These are phyloP conservation scores for Zaprionus vittiger DNA, from an alignment of 1,140 invertebrate genomes.

Conservation along the genomic window DNA sequence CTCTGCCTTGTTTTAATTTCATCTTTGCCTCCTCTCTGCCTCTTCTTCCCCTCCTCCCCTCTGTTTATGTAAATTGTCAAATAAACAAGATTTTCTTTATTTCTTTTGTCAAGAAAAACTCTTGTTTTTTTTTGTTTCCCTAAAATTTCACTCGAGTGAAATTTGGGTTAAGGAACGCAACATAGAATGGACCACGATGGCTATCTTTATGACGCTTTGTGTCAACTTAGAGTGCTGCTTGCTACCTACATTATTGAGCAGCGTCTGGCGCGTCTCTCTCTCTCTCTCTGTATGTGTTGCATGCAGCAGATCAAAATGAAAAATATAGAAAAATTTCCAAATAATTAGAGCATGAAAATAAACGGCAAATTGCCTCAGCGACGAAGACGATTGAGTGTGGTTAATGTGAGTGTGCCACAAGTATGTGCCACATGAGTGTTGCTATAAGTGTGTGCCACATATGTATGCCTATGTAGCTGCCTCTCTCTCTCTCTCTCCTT, in stretches of 20 bases:
- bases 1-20: too few relatives aligned
- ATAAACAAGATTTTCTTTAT: conserved; percentile 73
- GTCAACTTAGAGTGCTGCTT: conserved; percentile 14
- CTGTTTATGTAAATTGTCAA: conserved; percentile 60
- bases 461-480: conserved; percentile 2
- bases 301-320: conserved; percentile 69
- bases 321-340: conserved; percentile 69
- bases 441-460: background rate
- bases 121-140: conserved; percentile 2
- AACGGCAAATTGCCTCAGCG: conserved; percentile 65
- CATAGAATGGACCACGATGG: conserved; percentile 33
- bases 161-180: conserved; percentile 63
- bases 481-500: background rate
- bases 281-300: conserved; percentile 49
- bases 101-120: conserved; percentile 1
- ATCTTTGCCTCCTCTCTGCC: too few relatives aligned
- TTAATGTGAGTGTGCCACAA: background rate
- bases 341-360: conserved; percentile 82
- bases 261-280: background rate
- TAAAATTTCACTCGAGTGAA: conserved; percentile 70
- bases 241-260: conserved; percentile 27
- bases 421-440: background rate
- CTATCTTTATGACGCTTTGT: conserved; percentile 48
- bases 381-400: conserved; percentile 24
- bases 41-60: background rate